Evolutionary conservation across 2,888 invertebrate species (phyloP), one percentile per base, ranked within the genome.

Genomic region (Amaurobius ferox): DNA sequence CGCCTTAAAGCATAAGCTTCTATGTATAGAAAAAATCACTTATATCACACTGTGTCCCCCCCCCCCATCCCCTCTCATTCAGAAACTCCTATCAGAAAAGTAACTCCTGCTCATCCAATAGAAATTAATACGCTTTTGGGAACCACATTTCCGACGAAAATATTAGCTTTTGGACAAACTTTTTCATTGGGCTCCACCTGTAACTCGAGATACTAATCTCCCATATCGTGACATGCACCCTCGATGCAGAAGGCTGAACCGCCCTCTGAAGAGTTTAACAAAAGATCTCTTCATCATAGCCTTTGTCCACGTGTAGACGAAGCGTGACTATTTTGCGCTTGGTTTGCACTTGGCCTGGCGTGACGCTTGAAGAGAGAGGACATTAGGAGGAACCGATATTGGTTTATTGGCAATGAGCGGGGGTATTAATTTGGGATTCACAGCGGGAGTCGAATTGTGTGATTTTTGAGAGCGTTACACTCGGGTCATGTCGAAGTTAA

Each of bases 281-380:
- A 72, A 61, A 32, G 32, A 32, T 35, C 55, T 35, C 29, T 72
- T 72, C 55, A 35, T 35, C 72, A 35, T 23, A 23, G 32, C 23
- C n/a, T 64, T 72, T 72, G 32, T 72, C 76, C 44, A 11, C 35
- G 32, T 48, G 76, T 40, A 26, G 64, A n/a, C 29, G 67, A 76
- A 76, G 76, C 76, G 76, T 76, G 76, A 76, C 76, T 67, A 76
- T 76, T 76, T 76, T 76, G 76, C 67, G 76, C 76, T 76, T 76
- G 48, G 76, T 76, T 67, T 76, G 76, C 48, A 40, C 64, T 76
- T 61, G 29, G 39, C 64, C 16, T 76, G 19, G 76, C 76, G 76
- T 76, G 76, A 76, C 76, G 30, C 30, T 13, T 32, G 30, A 13
- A 6, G 35, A 35, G 35, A 30, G 44, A 28, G 66, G 26, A 35